Base-by-base conservation (phyloP, 2,797 vertebrate species). In the Hephaestus fuliginosus region DNA sequence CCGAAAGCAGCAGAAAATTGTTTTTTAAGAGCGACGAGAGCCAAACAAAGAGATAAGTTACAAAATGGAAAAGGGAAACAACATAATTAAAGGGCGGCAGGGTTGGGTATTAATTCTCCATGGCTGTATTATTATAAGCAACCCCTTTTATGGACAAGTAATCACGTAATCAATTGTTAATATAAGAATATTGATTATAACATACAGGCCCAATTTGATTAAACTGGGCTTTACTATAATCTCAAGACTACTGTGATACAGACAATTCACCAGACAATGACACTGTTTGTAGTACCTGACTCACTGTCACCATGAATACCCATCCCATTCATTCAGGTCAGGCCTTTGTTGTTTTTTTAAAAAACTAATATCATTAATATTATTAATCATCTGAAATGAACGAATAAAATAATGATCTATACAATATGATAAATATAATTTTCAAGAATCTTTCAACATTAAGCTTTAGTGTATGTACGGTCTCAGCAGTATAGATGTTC, bases 401-500 rank as follows among this genome's bases (percentile, higher is more conserved):
- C 7, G 33, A 36, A 39, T 7, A 39, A 7, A 8, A 39, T 39
- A 39, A 56, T 22, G 53, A 53, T 65, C 55, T 55, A 39, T 41
- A n/a, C 6, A 65, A 17, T 33, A 8, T 56, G 36, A 48, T 10
- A 0, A 18, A 6, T 11, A 33, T 44, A 0, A 41, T 46, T 46
- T 28, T 57, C 12, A 36, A 33, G 63, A 8, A 33, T 56, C 17
- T 11, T 30, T 48, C 5, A 69, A 33, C 28, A 15, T 55, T 18
- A 1, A 1, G 5, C n/a, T 43, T 53, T 2, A 30, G 9, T 33
- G 18, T 67, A 1, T 4, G 15, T 49, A 57, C 30, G 7, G 10
- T n/a, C 10, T 20, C 28, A 66, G 43, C 46, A 15, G n/a, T n/a
- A 60, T 56, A 81, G 48, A 41, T 33, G 58, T 44, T 62, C 17